These are phyloP conservation scores for Anser cygnoides DNA, from an alignment of 2,113 vertebrate genomes.

Conservation along the genomic window DNA sequence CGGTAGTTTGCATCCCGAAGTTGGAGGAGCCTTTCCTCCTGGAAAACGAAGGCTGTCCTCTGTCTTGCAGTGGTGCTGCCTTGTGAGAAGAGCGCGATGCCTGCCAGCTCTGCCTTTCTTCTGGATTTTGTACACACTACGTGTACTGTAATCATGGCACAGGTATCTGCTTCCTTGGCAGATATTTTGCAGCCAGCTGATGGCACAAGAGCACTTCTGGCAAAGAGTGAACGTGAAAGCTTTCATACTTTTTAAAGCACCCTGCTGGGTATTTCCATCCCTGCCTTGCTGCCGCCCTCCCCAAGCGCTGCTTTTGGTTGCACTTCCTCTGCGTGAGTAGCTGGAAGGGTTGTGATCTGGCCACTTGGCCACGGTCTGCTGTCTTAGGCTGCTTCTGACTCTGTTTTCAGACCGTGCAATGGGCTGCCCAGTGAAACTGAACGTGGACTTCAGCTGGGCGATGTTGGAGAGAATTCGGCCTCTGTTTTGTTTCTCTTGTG, in stretches of 20 bases:
- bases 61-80: fast-evolving
- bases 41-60: background rate
- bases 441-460: background rate
- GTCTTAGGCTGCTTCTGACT: background rate
- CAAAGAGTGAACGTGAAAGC: background rate
- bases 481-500: background rate
- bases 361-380: background rate
- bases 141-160: background rate
- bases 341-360: background rate
- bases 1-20: background rate
- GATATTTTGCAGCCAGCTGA: background rate
- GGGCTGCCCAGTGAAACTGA: background rate
- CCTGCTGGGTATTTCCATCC: background rate
- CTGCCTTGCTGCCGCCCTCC: background rate
- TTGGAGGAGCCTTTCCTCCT: background rate
- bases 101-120: background rate
- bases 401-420: background rate
- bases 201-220: background rate
- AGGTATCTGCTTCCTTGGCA: background rate
- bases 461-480: fast-evolving
- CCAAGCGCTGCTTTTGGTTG: background rate
- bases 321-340: background rate
- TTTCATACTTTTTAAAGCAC: background rate
- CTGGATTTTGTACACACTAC: background rate
- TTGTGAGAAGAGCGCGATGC: background rate